Conservation (phyloP, 2,113 vertebrate genomes). For the Oryzias celebensis region DNA sequence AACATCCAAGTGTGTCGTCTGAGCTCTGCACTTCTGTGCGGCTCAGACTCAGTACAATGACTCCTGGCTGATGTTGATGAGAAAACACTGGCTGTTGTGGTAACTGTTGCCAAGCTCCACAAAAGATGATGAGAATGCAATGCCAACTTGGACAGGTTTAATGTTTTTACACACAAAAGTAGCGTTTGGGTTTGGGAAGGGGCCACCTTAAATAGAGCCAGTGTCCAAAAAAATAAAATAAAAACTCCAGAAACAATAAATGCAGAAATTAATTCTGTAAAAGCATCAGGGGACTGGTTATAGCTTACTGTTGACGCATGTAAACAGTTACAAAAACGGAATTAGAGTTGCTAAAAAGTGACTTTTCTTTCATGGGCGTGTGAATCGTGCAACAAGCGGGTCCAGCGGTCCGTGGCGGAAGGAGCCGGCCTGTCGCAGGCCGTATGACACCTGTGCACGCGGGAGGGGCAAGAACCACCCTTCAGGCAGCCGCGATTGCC, state of each 20-base stretch:
- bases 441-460: constrained; percentile 31
- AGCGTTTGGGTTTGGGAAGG: too few relatives aligned
- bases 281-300: too few relatives aligned
- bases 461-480: background rate
- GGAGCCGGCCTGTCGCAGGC: constrained; percentile 14
- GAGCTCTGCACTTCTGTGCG: constrained; percentile 6
- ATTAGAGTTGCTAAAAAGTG: background rate
- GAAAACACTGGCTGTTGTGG: constrained; percentile 54
- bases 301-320: background rate
- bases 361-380: too few relatives aligned
- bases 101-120: constrained; percentile 54
- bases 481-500: too few relatives aligned
- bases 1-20: background rate
- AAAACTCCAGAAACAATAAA: background rate
- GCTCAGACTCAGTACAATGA: constrained; percentile 18
- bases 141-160: constrained; percentile 11
- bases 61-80: constrained; percentile 26
- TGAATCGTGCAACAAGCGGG: background rate
- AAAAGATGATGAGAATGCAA: constrained; percentile 34
- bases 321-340: background rate
- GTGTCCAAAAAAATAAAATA: too few relatives aligned
- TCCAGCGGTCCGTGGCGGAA: background rate
- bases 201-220: too few relatives aligned
- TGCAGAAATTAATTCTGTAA: background rate
- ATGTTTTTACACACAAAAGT: too few relatives aligned